These are phyloP conservation scores for Phalacrocorax brasilianus DNA, from an alignment of 2,113 vertebrate species.

Conservation along the genomic window DNA sequence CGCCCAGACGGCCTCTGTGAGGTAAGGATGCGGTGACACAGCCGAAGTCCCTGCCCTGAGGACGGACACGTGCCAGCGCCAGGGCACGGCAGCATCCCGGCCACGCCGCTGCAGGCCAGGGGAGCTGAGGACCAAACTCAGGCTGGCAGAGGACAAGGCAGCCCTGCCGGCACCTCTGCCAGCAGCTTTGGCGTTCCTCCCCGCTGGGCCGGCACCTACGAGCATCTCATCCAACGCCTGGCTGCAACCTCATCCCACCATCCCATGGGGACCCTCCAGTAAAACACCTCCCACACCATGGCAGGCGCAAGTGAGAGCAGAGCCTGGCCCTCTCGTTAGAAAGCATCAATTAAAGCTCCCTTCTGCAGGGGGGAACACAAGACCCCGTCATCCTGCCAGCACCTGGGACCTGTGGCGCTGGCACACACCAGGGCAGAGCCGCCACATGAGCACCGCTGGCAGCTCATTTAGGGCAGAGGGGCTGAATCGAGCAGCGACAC, in stretches of 20 bases:
- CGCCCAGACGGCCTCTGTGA: not conserved
- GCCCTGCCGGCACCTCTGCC: fast-evolving
- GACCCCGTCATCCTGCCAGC: not conserved
- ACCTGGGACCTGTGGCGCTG: fast-evolving
- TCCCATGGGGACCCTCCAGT: fast-evolving
- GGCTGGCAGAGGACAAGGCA: not conserved
- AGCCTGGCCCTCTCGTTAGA: not conserved
- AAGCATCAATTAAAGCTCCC: not conserved
- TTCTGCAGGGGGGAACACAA: fast-evolving
- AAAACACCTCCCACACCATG: fast-evolving
- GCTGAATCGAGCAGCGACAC: not conserved
- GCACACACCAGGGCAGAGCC: not conserved
- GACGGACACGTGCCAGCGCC: fast-evolving
- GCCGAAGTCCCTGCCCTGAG: not conserved
- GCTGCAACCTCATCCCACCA: not conserved
- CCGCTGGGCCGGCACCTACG: fast-evolving
- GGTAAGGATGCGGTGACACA: not conserved
- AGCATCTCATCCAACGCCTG: not conserved
- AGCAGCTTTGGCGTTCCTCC: fast-evolving
- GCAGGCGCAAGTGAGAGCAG: not conserved
- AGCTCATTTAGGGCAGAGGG: not conserved
- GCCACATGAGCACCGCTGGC: fast-evolving
- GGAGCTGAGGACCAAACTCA: not conserved
- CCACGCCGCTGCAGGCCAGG: fast-evolving
- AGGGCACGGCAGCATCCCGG: not conserved